Conservation (phyloP, 1,140 invertebrate genomes). For the Dinoponera quadriceps region DNA sequence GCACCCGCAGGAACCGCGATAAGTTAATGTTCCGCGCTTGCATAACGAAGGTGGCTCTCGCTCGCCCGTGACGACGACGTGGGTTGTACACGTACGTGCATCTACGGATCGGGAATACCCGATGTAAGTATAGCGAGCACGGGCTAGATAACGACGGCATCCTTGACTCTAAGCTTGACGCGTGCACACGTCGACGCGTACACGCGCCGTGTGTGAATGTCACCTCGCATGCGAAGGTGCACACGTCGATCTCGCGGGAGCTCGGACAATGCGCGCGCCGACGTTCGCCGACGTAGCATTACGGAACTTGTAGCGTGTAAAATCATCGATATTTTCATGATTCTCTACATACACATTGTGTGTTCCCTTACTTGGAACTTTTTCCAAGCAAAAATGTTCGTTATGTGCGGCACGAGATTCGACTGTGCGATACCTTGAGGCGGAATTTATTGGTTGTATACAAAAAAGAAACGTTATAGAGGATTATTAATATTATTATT, state of each 20-base stretch:
- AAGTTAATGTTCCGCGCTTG: conserved; percentile 72
- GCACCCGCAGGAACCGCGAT: conserved; percentile 52
- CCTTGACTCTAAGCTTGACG: conserved; percentile 73
- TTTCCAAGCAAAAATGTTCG: neutral
- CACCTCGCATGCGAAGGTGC: conserved; percentile 12
- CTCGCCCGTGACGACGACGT: conserved; percentile 31
- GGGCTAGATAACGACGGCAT: conserved; percentile 75
- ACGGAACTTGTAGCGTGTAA: neutral
- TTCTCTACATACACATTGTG: neutral
- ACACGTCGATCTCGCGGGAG: conserved; percentile 44
- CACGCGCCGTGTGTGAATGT: conserved; percentile 58
- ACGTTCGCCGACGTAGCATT: neutral
- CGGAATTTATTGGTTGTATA: too few species aligned
- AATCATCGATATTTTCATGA: neutral
- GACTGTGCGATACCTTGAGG: too few species aligned
- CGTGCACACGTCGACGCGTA: conserved; percentile 54
- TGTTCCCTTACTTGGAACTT: neutral
- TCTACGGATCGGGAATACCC: conserved; percentile 25
- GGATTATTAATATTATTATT: too few species aligned
- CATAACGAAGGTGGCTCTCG: conserved; percentile 74
- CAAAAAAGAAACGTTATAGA: too few species aligned
- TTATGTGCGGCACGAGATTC: too few species aligned
- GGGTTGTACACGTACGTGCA: conserved; percentile 33
- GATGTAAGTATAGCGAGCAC: conserved; percentile 71
- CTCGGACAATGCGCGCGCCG: conserved; percentile 20